These are phyloP conservation scores for Setophaga petechia DNA, from an alignment of 2,113 vertebrate species.

Conservation along the genomic window DNA sequence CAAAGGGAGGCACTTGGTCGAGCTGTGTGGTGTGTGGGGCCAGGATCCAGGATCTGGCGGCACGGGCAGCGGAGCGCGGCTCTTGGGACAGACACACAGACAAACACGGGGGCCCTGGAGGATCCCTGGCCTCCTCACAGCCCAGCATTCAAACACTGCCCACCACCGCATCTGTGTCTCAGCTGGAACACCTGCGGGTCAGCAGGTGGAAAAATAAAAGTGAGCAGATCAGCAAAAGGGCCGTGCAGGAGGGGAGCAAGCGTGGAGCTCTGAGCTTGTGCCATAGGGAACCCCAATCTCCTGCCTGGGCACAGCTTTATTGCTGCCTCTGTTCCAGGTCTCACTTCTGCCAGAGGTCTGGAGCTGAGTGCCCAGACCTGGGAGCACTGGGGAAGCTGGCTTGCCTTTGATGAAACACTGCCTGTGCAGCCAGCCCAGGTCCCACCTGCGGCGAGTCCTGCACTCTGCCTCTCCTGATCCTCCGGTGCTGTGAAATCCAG, in stretches of 20 bases:
- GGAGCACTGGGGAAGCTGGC: neutral
- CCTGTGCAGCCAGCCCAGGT: neutral
- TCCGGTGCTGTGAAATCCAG: neutral
- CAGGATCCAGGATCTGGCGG: accelerated
- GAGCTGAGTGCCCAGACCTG: accelerated
- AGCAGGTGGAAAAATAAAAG: neutral
- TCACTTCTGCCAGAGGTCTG: neutral
- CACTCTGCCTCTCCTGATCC: accelerated
- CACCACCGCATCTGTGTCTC: accelerated
- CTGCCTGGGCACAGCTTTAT: neutral
- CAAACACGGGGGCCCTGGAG: accelerated
- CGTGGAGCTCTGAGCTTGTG: accelerated
- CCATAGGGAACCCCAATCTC: accelerated
- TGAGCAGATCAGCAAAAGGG: accelerated
- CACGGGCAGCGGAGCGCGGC: accelerated
- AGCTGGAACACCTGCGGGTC: neutral
- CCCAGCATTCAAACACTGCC: neutral
- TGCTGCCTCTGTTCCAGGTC: neutral
- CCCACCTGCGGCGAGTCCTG: accelerated
- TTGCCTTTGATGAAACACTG: neutral
- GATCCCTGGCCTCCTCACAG: accelerated
- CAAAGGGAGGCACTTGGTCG: slow-evolving; percentile 29
- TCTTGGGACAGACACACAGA: neutral
- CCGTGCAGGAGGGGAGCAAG: accelerated
- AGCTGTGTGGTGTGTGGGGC: neutral